Evolutionary conservation across 2,113 vertebrate species (phyloP).

Genomic region (Geothlypis trichas): DNA sequence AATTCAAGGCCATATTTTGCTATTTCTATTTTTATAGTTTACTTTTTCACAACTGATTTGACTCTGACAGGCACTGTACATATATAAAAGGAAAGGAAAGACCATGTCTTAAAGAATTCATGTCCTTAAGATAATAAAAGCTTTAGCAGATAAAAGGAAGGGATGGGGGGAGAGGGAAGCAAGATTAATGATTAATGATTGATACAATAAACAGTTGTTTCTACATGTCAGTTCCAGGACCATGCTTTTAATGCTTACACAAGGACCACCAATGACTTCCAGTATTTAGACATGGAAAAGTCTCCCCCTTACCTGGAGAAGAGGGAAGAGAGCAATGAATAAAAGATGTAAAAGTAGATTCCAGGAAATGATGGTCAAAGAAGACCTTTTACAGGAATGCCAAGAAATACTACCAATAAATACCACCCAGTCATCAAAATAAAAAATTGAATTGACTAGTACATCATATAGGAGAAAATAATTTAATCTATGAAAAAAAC

Average conservation of each 20-base stretch:
- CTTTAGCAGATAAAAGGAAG: neutral
- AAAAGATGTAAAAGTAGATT: conserved; percentile 46
- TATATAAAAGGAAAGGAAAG: neutral
- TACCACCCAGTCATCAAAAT: neutral
- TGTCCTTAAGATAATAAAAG: neutral
- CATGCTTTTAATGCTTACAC: neutral
- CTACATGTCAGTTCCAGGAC: neutral
- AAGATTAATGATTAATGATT: conserved; percentile 44
- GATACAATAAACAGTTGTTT: conserved; percentile 10
- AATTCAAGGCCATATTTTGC: neutral
- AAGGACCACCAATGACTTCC: neutral
- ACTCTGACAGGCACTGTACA: neutral
- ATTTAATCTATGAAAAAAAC: neutral
- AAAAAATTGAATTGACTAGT: neutral
- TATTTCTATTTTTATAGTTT: neutral
- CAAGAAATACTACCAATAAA: neutral
- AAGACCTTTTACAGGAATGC: neutral
- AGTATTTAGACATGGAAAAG: conserved; percentile 12
- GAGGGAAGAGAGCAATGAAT: conserved; percentile 28
- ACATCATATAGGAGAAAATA: neutral
- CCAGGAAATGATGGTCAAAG: neutral
- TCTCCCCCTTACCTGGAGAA: neutral
- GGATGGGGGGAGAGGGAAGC: neutral
- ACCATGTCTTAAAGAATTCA: neutral
- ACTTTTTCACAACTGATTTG: neutral